Base-by-base conservation (phyloP, 1,140 invertebrate species). In the Chironomus striatipennis region DNA sequence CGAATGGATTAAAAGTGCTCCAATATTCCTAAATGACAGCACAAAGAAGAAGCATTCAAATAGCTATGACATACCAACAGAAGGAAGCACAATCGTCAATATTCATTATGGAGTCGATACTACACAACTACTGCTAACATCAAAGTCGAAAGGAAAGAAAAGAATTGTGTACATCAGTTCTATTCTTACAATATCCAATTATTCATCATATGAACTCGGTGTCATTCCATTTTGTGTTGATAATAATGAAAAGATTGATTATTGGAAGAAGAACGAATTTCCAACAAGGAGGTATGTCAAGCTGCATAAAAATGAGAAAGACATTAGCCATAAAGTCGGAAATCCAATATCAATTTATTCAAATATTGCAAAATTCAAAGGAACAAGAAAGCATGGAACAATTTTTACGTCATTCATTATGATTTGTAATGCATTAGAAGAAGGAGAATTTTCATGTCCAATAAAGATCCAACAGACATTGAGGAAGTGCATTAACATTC, bases 401-500 rank as follows among this genome's bases (percentile, higher is more conserved):
- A 70, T 10, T 20, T 21, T 8, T 1, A 70, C 17, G 9, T 70
- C 65, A 10, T 70, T 70, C 18, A 70, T 70, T 8, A 21, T 70
- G 4, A 70, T 70, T 1, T 9, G 65, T 7, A 34, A 34, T 34
- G 12, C 65, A 20, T 18, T 20, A 70, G 8, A 70, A 10, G 65
- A 70, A 4, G 18, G n/a, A 12, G 65, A 70, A 18, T 18, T 70
- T 70, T 70, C 65, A 70, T 70, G 65, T 70, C 65, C 65, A 21
- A 70, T 70, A 9, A 70, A 70, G 18, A 70, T 70, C 20, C 65
- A 70, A 7, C 17, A 21, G 9, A 21, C 20, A 7, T 9, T 70
- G 7, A n/a, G 81, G 0, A 80, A 79, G 42, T 80, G 81, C 74
- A 79, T 82, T 3, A 80, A 78, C 34, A n/a, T 82, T 65, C 80